A percentile compares a stretch with the other conserved stretches of the same genome.
phyloP scores from a whole-genome alignment of 2,113 vertebrate genomes.

The Parotia lawesii region DNA sequence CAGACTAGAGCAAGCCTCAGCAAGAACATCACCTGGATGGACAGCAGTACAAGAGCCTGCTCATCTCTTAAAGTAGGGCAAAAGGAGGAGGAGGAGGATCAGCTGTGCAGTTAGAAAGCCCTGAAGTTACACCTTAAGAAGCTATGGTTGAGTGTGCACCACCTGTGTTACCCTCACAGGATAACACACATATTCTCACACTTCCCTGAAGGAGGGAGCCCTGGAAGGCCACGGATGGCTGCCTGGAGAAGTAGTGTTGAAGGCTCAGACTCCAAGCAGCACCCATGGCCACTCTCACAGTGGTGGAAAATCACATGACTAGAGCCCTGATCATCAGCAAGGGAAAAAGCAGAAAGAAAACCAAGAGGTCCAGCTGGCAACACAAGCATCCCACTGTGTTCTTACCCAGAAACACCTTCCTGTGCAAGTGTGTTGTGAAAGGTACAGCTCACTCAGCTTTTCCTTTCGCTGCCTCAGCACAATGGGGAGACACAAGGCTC shows the following conservation, averaged over 20 bases:
- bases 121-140: neutral
- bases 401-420: neutral
- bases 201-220: neutral
- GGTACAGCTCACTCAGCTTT: neutral
- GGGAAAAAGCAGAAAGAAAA: neutral
- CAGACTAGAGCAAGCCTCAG: neutral
- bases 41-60: neutral
- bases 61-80: neutral
- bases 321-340: neutral
- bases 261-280: neutral
- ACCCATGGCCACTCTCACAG: neutral
- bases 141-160: fast-evolving
- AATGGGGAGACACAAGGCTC: neutral
- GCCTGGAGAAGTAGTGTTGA: neutral
- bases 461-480: neutral
- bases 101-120: neutral
- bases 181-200: neutral
- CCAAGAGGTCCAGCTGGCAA: neutral
- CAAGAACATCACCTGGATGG: neutral
- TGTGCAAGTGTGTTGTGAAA: neutral
- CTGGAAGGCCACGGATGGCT: neutral
- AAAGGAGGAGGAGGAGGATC: neutral
- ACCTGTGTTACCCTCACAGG: neutral
- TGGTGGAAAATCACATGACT: fast-evolving
- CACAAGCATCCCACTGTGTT: fast-evolving